Percentiles rank a stretch among this genome's conserved stretches.
Evolutionary conservation across 2,888 invertebrate genomes (phyloP).

Genomic region (Tillus elongatus): DNA sequence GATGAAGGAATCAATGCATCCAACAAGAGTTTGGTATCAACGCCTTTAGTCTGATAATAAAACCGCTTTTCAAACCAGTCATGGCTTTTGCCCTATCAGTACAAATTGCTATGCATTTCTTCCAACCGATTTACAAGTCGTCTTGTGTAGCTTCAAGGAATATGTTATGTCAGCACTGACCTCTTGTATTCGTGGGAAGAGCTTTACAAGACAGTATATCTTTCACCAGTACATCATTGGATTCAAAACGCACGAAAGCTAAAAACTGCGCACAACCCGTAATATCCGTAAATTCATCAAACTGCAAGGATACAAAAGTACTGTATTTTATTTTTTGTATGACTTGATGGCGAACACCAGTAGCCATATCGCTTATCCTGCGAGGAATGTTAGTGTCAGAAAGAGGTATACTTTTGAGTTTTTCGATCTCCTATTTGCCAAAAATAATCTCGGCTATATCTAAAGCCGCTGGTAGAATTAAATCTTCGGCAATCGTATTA

Average conservation of each 20-base stretch:
- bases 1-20: constrained; percentile 22
- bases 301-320: constrained; percentile 3
- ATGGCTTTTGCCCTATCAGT: constrained; percentile 4
- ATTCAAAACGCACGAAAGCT: constrained; percentile 25
- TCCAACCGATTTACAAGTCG: constrained; percentile 1
- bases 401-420: constrained; percentile 28
- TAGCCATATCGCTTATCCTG: constrained; percentile 29
- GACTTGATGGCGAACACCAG: constrained; percentile 14
- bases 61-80: constrained; percentile 5
- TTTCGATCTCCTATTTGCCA: constrained; percentile 21
- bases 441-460: constrained; percentile 21
- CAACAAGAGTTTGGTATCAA: constrained; percentile 11
- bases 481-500: constrained; percentile 24
- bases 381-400: constrained; percentile 31
- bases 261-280: constrained; percentile 21
- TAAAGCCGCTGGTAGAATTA: constrained; percentile 25
- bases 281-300: constrained; percentile 22
- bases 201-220: constrained; percentile 20
- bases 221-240: constrained; percentile 21
- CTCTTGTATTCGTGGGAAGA: constrained; percentile 22
- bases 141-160: constrained; percentile 11
- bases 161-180: constrained; percentile 21
- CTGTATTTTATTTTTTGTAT: constrained; percentile 12
- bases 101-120: constrained; percentile 9
- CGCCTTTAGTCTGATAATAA: not conserved